Evolutionary conservation across 2,888 invertebrate species (phyloP).

Genomic region (Ptilodon capucinus): DNA sequence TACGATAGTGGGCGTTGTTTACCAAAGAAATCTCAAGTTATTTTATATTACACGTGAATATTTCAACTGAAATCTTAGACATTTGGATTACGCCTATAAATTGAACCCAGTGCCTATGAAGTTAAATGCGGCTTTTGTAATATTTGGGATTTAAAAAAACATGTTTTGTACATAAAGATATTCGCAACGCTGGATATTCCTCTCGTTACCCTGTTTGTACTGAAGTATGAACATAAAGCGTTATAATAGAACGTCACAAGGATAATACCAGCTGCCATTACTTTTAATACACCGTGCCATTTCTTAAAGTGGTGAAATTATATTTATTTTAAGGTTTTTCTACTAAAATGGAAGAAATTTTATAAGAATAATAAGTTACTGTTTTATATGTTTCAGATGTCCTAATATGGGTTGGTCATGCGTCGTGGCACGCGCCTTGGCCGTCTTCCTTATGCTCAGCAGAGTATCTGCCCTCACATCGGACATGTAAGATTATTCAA

Average conservation of each 20-base stretch:
- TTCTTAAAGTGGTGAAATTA: background rate
- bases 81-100: no score
- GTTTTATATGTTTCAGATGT: slow-evolving; percentile 86
- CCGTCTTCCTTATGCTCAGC: slow-evolving; percentile 83
- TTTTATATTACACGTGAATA: no score
- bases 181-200: no score
- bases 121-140: no score
- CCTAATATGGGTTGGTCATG: slow-evolving; percentile 96
- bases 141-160: no score
- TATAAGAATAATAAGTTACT: background rate
- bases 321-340: no score
- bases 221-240: background rate
- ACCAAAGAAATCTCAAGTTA: no score
- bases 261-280: background rate
- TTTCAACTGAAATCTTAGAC: no score
- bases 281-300: background rate
- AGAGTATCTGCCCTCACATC: slow-evolving; percentile 78
- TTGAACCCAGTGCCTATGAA: no score
- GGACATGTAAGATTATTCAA: slow-evolving; percentile 75
- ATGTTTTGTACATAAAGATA: no score
- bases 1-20: no score
- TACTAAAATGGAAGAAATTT: background rate
- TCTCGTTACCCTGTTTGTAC: no score
- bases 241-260: background rate
- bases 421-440: slow-evolving; percentile 89